Evolutionary conservation across 64 coral and sea anemone species (phyloP).

Genomic region (Orbicella faveolata): DNA sequence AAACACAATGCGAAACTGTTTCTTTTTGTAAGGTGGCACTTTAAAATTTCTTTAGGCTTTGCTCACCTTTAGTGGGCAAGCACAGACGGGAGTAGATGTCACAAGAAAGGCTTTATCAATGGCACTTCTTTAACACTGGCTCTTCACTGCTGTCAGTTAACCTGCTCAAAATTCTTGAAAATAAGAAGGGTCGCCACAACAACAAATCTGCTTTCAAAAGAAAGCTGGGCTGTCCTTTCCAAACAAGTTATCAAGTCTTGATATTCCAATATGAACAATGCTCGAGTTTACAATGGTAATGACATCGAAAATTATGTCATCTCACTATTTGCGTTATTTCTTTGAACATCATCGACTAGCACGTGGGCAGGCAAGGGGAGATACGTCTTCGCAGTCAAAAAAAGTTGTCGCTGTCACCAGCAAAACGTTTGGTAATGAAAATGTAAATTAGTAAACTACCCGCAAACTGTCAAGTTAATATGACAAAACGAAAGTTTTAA

Average conservation of each 20-base stretch:
- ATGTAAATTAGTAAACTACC: slow-evolving; percentile 4
- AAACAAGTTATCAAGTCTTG: slow-evolving; percentile 17
- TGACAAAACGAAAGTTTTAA: background rate
- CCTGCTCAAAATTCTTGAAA: slow-evolving; percentile 38
- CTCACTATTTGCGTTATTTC: slow-evolving; percentile 23
- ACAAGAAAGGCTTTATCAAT: background rate
- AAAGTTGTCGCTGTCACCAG: background rate
- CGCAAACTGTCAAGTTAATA: slow-evolving; percentile 1
- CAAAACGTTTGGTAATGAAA: slow-evolving; percentile 1
- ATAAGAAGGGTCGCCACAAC: slow-evolving; percentile 15
- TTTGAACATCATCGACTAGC: slow-evolving; percentile 28
- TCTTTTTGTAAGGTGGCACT: slow-evolving; percentile 41
- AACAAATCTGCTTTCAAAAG: slow-evolving; percentile 23
- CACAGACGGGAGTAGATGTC: slow-evolving; percentile 2
- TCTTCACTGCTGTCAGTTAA: slow-evolving; percentile 1
- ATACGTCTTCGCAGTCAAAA: background rate
- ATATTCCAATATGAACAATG: slow-evolving; percentile 12
- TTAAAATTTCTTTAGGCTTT: slow-evolving; percentile 4
- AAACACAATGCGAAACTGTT: slow-evolving; percentile 25
- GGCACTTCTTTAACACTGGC: background rate
- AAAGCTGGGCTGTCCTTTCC: slow-evolving; percentile 4
- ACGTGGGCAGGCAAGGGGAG: background rate
- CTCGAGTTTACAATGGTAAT: slow-evolving; percentile 2
- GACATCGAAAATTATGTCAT: slow-evolving; percentile 28
- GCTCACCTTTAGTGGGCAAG: slow-evolving; percentile 35